Conservation (phyloP, 2,888 invertebrate species). For the Reticulitermes lucifugus region DNA sequence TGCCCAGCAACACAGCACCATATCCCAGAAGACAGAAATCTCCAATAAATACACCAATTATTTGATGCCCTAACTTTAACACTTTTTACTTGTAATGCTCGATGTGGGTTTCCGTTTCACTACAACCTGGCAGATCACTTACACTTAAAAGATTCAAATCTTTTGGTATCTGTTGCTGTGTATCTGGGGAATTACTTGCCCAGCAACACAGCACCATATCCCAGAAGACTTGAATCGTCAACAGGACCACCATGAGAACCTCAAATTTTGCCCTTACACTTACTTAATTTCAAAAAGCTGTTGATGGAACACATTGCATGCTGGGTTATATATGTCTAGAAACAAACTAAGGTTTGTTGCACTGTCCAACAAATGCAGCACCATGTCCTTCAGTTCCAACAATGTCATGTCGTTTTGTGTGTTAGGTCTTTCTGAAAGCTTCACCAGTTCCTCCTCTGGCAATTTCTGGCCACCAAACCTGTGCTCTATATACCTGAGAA, state of each 20-base stretch:
- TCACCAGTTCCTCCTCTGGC: conserved; percentile 56
- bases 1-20: too few species aligned
- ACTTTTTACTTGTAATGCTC: too few species aligned
- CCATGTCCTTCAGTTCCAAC: conserved; percentile 72
- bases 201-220: too few species aligned
- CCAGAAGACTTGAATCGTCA: too few species aligned
- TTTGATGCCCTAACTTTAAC: too few species aligned
- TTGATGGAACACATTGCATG: conserved; percentile 67
- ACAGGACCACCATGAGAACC: too few species aligned
- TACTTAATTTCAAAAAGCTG: conserved; percentile 68
- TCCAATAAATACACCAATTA: too few species aligned
- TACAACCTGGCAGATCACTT: not conserved
- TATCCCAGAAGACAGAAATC: too few species aligned
- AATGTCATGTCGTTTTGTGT: conserved; percentile 61
- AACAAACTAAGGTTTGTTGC: conserved; percentile 76
- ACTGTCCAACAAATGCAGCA: conserved; percentile 77
- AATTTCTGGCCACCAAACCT: conserved; percentile 55
- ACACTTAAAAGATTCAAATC: conserved; percentile 54
- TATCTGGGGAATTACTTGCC: too few species aligned
- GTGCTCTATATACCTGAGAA: conserved; percentile 59
- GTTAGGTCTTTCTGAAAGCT: conserved; percentile 56
- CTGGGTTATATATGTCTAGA: conserved; percentile 74
- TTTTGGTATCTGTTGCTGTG: too few species aligned
- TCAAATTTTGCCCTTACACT: conserved; percentile 50
- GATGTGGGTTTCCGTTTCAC: too few species aligned